Evolutionary conservation across 2,888 invertebrate species (phyloP).

Genomic region (Tanypteryx hageni): DNA sequence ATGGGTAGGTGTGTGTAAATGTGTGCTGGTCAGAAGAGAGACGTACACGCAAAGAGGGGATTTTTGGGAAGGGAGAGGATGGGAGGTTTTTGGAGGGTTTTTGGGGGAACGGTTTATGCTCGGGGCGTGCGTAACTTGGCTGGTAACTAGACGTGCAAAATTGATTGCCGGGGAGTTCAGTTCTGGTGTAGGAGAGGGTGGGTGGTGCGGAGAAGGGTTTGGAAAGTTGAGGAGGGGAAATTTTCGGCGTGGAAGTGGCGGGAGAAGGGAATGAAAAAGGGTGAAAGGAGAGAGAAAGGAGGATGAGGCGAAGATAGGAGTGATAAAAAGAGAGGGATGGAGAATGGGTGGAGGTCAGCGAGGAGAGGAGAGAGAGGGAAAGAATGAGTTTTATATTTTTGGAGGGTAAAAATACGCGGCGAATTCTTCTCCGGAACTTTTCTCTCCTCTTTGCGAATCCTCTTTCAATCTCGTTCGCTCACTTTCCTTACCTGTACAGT

Average conservation of each 20-base stretch:
- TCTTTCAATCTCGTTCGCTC: no score
- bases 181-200: not conserved
- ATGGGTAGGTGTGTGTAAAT: not conserved
- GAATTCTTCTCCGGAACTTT: no score
- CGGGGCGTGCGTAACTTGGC: conserved; percentile 36
- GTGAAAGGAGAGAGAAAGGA: not conserved
- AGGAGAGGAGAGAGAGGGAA: not conserved
- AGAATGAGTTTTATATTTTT: not conserved
- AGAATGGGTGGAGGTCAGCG: no score
- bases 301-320: not conserved
- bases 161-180: conserved; percentile 46
- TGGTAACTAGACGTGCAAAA: conserved; percentile 47
- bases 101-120: conserved; percentile 17
- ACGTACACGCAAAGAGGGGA: conserved; percentile 11
- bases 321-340: no score
- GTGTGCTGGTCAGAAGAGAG: not conserved
- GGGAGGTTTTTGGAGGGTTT: not conserved
- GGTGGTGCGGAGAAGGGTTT: not conserved
- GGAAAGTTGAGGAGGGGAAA: not conserved
- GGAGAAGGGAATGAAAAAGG: not conserved
- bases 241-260: not conserved
- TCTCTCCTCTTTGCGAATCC: no score
- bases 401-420: not conserved
- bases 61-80: not conserved
- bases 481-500: no score